A percentile compares a stretch with the other conserved stretches of the same genome.
These are phyloP conservation scores for Colius striatus DNA, from an alignment of 2,113 vertebrate species.

Conservation along the genomic window DNA sequence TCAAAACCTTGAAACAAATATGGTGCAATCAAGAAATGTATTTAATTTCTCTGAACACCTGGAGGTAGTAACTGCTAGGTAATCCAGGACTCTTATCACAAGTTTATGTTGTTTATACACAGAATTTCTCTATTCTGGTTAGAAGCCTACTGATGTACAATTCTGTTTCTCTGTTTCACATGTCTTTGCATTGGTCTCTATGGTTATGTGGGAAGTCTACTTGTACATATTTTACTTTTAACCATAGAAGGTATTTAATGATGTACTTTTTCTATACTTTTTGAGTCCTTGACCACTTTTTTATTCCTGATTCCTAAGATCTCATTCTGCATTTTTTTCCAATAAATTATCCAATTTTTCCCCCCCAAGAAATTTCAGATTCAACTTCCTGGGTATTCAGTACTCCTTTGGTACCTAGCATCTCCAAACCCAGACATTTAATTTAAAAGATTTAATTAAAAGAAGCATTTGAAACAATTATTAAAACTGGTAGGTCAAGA, in stretches of 20 bases:
- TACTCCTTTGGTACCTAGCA: background rate
- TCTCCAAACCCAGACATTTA: background rate
- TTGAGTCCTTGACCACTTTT: background rate
- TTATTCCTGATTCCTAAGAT: background rate
- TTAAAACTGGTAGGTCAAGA: conserved; percentile 55
- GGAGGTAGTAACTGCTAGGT: background rate
- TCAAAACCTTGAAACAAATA: background rate
- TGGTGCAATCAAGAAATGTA: background rate
- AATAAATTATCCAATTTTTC: background rate
- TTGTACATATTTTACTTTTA: background rate
- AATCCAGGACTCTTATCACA: background rate
- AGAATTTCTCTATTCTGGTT: background rate
- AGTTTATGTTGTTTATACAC: background rate
- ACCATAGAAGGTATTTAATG: background rate
- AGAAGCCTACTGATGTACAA: background rate
- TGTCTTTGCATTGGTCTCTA: background rate
- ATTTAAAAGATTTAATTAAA: conserved; percentile 11
- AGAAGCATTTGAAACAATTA: conserved; percentile 12
- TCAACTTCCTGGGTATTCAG: background rate
- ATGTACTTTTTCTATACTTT: background rate
- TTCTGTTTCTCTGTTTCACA: background rate
- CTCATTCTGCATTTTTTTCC: background rate
- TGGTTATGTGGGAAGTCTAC: background rate
- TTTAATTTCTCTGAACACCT: background rate
- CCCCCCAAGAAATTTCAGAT: too few relatives aligned